Conservation (phyloP, 2,113 vertebrate species). For the Xenopus borealis region DNA sequence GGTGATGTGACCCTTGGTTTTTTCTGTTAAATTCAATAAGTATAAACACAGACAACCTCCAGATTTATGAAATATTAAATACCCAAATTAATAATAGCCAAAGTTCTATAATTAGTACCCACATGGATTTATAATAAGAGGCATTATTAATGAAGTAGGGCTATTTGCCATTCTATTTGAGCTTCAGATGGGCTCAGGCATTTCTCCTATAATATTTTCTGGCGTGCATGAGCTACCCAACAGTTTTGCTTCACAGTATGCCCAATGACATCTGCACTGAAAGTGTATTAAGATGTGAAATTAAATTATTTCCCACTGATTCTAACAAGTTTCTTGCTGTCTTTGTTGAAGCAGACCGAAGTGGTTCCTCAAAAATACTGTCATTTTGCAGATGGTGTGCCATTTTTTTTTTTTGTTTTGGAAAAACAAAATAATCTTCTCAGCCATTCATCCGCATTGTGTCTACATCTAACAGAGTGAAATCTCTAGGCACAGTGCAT, state of each 20-base stretch:
- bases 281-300: constrained; percentile 42
- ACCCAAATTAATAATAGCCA: background rate
- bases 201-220: constrained; percentile 30
- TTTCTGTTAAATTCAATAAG: too few species aligned
- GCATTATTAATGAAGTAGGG: background rate
- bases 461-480: too few species aligned
- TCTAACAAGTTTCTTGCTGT: constrained; percentile 41
- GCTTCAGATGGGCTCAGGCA: background rate
- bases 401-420: background rate
- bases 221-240: constrained; percentile 29
- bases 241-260: constrained; percentile 34
- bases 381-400: constrained; percentile 15
- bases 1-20: too few species aligned
- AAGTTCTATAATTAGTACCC: constrained; percentile 10
- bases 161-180: constrained; percentile 1
- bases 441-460: background rate
- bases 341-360: constrained; percentile 15
- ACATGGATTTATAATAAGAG: background rate
- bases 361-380: constrained; percentile 4
- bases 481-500: too few species aligned
- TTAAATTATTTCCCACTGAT: constrained; percentile 40
- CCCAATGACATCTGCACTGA: constrained; percentile 13
- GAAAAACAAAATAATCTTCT: background rate
- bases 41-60: too few species aligned
- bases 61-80: background rate